These are phyloP conservation scores for Oxyura jamaicensis DNA, from an alignment of 2,113 vertebrate genomes.

Conservation along the genomic window DNA sequence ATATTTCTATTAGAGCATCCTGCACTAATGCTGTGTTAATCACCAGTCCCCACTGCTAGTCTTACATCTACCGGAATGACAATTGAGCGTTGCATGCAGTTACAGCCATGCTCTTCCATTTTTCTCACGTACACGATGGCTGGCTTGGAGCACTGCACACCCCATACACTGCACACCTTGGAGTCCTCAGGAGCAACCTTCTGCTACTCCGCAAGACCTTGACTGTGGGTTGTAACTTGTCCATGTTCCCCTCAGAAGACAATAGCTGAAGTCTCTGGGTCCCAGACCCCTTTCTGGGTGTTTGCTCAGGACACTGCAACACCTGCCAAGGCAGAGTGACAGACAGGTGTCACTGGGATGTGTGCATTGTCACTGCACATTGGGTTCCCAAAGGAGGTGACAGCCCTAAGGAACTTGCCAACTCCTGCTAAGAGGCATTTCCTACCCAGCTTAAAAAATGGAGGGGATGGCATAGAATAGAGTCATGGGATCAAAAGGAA, in stretches of 20 bases:
- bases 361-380: not conserved
- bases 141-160: not conserved
- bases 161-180: not conserved
- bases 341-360: not conserved
- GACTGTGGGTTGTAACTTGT: not conserved
- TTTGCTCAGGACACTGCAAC: not conserved
- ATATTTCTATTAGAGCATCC: not conserved
- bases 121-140: not conserved
- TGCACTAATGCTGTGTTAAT: not conserved
- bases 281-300: fast-evolving
- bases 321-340: not conserved
- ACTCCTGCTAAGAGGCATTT: not conserved
- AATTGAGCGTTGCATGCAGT: not conserved
- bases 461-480: not conserved
- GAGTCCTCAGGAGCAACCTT: not conserved
- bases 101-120: not conserved
- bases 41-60: not conserved
- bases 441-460: not conserved
- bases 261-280: not conserved
- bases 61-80: not conserved
- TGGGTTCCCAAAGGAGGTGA: not conserved
- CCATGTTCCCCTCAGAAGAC: fast-evolving
- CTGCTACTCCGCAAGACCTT: not conserved
- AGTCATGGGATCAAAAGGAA: not conserved
- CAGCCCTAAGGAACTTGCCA: not conserved